Evolutionary conservation across 2,888 invertebrate genomes (phyloP).

Genomic region (Stenoptilia bipunctidactyla): DNA sequence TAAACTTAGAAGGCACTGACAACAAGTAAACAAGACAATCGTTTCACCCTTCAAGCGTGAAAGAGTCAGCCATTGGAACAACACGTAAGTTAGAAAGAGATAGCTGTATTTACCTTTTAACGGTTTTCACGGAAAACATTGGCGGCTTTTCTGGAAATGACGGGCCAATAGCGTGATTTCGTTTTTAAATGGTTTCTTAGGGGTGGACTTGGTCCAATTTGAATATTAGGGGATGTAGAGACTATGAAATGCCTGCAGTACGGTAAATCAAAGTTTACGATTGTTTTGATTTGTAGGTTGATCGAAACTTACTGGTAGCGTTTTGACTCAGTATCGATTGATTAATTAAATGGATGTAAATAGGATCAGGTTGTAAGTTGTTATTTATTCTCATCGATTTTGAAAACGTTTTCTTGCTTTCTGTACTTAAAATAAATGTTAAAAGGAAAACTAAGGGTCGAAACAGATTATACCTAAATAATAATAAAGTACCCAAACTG

Average conservation of each 20-base stretch:
- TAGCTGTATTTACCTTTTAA: slow-evolving; percentile 33
- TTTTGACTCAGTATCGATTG: no score
- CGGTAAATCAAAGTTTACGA: not conserved
- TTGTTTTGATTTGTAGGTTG: slow-evolving; percentile 1
- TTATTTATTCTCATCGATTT: no score
- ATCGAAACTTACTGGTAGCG: not conserved
- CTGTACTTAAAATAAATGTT: no score
- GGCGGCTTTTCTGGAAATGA: slow-evolving; percentile 29
- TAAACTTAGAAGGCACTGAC: slow-evolving; percentile 57
- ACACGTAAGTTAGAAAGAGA: slow-evolving; percentile 27
- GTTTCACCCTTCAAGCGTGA: slow-evolving; percentile 44
- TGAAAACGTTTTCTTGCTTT: no score
- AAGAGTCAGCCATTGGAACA: slow-evolving; percentile 28
- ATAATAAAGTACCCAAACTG: no score
- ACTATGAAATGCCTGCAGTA: not conserved
- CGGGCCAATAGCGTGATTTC: slow-evolving; percentile 36
- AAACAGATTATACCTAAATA: no score
- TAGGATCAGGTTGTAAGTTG: no score
- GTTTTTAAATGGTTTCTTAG: slow-evolving; percentile 15
- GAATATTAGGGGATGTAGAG: slow-evolving; percentile 17
- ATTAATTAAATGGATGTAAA: no score
- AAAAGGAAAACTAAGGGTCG: no score
- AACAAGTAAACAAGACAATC: slow-evolving; percentile 24
- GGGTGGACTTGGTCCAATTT: slow-evolving; percentile 24
- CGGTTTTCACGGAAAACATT: slow-evolving; percentile 42